Conservation (phyloP, 2,797 vertebrate species). For the Emys orbicularis region DNA sequence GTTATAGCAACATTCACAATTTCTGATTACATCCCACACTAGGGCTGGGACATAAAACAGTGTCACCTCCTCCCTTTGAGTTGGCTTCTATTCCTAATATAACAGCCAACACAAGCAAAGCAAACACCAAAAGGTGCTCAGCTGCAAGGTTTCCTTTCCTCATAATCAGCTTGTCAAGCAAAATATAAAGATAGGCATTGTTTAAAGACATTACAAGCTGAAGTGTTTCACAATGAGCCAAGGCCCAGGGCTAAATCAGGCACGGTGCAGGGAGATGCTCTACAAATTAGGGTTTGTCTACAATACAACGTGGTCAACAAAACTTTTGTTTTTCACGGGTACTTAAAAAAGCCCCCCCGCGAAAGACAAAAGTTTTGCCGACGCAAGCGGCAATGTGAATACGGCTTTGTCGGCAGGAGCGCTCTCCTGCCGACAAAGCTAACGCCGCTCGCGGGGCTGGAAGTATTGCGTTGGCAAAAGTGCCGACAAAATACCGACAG, state of each 20-base stretch:
- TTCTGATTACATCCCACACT: slow-evolving; percentile 25
- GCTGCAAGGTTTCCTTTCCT: slow-evolving; percentile 14
- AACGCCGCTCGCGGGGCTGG: no score
- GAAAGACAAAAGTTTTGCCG: no score
- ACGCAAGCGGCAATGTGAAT: no score
- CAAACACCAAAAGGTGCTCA: slow-evolving; percentile 16
- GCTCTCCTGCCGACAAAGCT: no score
- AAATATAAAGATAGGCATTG: background rate
- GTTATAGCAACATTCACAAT: background rate
- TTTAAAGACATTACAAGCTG: background rate
- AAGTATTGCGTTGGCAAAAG: no score
- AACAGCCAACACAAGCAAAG: slow-evolving; percentile 8
- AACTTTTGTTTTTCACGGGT: no score
- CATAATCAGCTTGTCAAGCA: background rate
- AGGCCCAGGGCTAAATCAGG: background rate
- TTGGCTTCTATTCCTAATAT: background rate
- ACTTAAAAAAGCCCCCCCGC: no score
- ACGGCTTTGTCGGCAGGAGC: no score
- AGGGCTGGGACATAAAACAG: background rate
- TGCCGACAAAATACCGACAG: no score
- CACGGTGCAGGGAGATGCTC: accelerated
- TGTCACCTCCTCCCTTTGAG: slow-evolving; percentile 30
- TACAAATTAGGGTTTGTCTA: background rate
- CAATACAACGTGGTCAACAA: no score
- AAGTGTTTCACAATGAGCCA: slow-evolving; percentile 23